phyloP scores from a whole-genome alignment of 2,888 invertebrate genomes.

The Ochropleura plecta region DNA sequence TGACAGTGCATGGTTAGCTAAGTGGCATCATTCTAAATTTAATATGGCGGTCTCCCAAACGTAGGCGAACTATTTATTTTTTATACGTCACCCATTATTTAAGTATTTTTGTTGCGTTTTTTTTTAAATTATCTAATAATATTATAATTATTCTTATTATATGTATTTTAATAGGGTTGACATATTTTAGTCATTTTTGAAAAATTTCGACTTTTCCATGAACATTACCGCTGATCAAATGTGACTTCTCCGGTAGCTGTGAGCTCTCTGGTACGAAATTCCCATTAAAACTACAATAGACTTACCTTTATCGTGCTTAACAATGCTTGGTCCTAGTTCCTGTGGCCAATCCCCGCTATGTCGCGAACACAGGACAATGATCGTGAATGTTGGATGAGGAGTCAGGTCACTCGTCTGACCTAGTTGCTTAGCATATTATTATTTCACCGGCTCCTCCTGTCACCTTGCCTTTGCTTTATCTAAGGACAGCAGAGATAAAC shows the following conservation, averaged over 20 bases:
- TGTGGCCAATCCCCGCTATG: conserved; percentile 9
- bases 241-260: not conserved
- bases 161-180: not conserved
- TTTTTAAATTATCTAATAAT: no score
- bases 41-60: no score
- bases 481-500: conserved; percentile 35
- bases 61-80: no score
- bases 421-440: conserved; percentile 64
- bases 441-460: conserved; percentile 58
- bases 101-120: no score
- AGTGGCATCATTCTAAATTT: no score
- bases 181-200: not conserved
- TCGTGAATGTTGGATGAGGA: conserved; percentile 74
- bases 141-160: no score
- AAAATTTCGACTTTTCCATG: not conserved
- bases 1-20: no score
- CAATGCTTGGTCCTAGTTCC: conserved; percentile 1
- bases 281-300: not conserved
- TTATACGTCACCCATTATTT: no score
- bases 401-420: conserved; percentile 69
- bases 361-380: conserved; percentile 60
- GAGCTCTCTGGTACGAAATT: not conserved
- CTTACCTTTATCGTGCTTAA: not conserved
- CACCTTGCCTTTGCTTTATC: conserved; percentile 40
- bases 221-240: not conserved